Evolutionary conservation across 2,113 vertebrate species (phyloP).

Genomic region (Podarcis muralis): DNA sequence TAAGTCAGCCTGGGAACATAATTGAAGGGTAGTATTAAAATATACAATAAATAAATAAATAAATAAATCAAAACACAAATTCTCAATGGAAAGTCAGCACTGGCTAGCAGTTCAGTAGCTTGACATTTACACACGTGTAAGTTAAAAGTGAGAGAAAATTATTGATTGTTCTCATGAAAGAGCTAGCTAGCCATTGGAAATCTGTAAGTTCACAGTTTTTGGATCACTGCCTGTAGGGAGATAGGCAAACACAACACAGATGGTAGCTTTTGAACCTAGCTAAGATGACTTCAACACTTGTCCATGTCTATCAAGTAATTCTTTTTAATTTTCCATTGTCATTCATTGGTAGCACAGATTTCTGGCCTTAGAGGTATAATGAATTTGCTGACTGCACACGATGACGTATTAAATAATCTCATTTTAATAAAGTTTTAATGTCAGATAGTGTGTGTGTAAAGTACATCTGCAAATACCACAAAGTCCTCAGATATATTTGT

Average conservation of each 20-base stretch:
- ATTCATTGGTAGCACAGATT: background rate
- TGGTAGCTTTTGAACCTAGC: background rate
- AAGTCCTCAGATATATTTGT: background rate
- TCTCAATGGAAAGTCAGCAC: background rate
- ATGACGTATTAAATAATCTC: background rate
- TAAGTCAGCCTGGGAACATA: background rate
- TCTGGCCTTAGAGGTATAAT: background rate
- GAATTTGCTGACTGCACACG: background rate
- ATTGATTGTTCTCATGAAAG: background rate
- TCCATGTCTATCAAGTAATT: background rate
- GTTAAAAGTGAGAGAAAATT: background rate
- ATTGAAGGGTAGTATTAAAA: background rate
- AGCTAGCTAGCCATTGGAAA: background rate
- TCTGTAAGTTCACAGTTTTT: background rate
- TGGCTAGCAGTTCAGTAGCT: background rate
- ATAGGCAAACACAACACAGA: background rate
- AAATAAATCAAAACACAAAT: background rate
- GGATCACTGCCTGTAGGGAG: background rate
- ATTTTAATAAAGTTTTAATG: background rate
- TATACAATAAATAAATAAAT: background rate
- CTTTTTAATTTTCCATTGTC: too few relatives aligned
- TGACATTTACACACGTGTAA: background rate
- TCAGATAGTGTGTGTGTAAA: background rate
- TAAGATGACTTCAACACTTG: background rate
- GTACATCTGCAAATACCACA: background rate